These are phyloP conservation scores for Acanthochromis polyacanthus DNA, from an alignment of 2,113 vertebrate genomes.

Conservation along the genomic window DNA sequence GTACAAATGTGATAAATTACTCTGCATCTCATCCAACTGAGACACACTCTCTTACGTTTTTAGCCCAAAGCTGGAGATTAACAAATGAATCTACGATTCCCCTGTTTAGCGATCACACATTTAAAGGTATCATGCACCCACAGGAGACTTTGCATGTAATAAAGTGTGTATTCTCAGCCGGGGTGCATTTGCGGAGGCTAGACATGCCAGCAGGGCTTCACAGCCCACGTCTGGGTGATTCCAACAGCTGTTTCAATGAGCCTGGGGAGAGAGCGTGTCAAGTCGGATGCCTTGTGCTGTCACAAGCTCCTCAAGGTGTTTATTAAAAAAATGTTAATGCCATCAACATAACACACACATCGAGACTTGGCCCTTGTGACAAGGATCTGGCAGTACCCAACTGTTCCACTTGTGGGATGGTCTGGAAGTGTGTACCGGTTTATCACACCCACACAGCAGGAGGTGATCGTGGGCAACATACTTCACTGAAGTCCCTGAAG, in stretches of 20 bases:
- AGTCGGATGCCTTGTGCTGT: conserved; percentile 79
- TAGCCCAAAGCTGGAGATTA: conserved; percentile 60
- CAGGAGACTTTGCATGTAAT: conserved; percentile 76
- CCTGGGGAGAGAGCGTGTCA: conserved; percentile 71
- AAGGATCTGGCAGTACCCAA: conserved; percentile 72
- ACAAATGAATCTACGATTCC: conserved; percentile 57
- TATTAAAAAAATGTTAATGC: conserved; percentile 81
- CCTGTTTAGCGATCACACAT: conserved; percentile 72
- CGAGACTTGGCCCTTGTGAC: conserved; percentile 63
- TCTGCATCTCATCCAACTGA: conserved; percentile 45
- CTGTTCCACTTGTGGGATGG: conserved; percentile 63
- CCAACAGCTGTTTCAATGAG: conserved; percentile 79
- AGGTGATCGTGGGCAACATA: conserved; percentile 56
- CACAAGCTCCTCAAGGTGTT: conserved; percentile 80
- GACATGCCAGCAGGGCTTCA: conserved; percentile 67
- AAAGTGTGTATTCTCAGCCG: conserved; percentile 78
- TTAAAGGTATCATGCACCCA: conserved; percentile 71
- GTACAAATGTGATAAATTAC: conserved; percentile 56
- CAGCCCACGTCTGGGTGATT: conserved; percentile 70
- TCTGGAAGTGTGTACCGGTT: conserved; percentile 43
- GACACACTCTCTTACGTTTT: conserved; percentile 23
- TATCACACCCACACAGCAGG: conserved; percentile 64
- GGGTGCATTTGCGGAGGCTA: conserved; percentile 62
- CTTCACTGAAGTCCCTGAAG: conserved; percentile 57
- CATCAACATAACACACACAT: conserved; percentile 63